phyloP scores from a whole-genome alignment of 2,113 vertebrate species.

The Chaetodon trifascialis region DNA sequence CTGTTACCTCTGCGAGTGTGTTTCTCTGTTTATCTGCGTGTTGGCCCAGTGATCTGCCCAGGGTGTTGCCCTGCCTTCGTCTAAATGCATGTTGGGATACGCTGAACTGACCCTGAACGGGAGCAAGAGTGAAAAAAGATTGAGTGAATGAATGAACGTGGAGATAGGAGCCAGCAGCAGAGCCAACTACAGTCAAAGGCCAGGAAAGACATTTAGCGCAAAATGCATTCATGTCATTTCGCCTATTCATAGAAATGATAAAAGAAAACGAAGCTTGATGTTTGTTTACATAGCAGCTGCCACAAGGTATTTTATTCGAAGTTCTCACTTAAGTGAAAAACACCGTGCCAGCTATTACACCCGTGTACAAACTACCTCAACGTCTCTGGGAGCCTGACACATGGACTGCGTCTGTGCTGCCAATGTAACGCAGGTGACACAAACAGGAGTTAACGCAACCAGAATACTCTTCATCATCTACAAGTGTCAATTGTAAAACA shows the following conservation, averaged over 20 bases:
- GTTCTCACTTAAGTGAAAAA: constrained; percentile 23
- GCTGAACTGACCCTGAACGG: constrained; percentile 43
- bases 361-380: constrained; percentile 21
- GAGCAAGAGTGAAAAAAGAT: constrained; percentile 14
- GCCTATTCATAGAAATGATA: constrained; percentile 37
- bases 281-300: constrained; percentile 33
- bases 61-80: constrained; percentile 26
- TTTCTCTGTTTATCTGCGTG: constrained; percentile 40
- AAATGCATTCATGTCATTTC: constrained; percentile 30
- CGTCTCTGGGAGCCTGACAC: constrained; percentile 34
- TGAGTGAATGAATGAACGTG: constrained; percentile 40
- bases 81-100: constrained; percentile 60
- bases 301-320: constrained; percentile 29
- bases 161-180: constrained; percentile 26
- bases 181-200: constrained; percentile 36
- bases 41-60: constrained; percentile 35
- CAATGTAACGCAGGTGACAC: constrained; percentile 22
- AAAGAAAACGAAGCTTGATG: constrained; percentile 32
- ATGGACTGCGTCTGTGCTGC: constrained; percentile 36
- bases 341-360: background rate
- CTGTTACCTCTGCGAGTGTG: constrained; percentile 9
- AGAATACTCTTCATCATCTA: constrained; percentile 14
- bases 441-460: background rate
- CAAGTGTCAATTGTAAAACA: constrained; percentile 57
- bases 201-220: constrained; percentile 30